Base-by-base conservation (phyloP, 2,113 vertebrate species). In the Anser brachyrhynchus region DNA sequence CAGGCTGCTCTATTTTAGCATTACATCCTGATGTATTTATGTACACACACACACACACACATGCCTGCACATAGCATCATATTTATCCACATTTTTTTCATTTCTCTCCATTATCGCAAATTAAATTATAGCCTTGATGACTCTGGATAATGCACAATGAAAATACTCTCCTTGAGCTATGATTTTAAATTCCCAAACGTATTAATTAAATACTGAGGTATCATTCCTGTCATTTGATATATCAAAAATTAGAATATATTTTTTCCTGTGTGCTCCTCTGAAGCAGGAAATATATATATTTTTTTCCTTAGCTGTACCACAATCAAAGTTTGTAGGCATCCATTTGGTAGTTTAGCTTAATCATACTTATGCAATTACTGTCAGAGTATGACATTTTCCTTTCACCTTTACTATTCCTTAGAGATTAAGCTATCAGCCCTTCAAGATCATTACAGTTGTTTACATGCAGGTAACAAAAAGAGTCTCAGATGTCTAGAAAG, bases 361-460 rank as follows among this genome's bases (percentile, higher is more conserved):
- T 95, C 95, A 97, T 92, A 95, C 93, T 95, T 91, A 95, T 46
- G 94, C 94, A 97, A 96, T 97, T 97, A 97, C 96, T 96, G 96
- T 96, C 94, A 95, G 85, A 96, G 55, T 23, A 90, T 97, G 96
- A 94, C 95, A 97, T 97, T 97, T 97, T 97, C 95, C 92, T 93
- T 96, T 97, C 96, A 93, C 96, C 94, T 94, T 95, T 93, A 35
- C 64, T 91, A 94, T 87, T 96, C 96, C 89, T 85, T 81, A 44
- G 23, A 94, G 82, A 96, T 94, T 91, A 96, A 96, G 95, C 94
- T 84, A 94, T 97, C 96, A 97, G 71, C 77, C 73, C 85, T 92
- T 97, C 95, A 97, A 91, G 55, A 96, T 95, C 79, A 69, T 97
- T 95, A 71, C 87, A 72, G 85, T 5, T 97, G 93, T 96, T 96